A percentile compares a stretch with the other conserved stretches of the same genome.
These are phyloP conservation scores for Galago senegalensis DNA, from an alignment of 2,797 vertebrate genomes.

Conservation along the genomic window DNA sequence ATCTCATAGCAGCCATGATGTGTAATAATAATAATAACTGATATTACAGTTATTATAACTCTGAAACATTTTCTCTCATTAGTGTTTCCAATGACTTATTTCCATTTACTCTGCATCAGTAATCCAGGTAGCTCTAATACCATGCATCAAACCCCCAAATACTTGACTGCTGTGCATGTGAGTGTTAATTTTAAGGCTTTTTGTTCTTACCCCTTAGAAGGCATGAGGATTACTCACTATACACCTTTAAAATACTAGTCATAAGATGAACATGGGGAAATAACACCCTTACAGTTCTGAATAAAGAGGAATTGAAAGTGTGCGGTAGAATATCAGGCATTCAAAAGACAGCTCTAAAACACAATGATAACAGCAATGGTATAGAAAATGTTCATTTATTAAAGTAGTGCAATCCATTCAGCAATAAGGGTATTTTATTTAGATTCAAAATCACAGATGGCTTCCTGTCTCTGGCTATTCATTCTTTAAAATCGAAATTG, in stretches of 20 bases:
- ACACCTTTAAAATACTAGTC: background rate
- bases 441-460: background rate
- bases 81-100: background rate
- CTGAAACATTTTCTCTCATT: background rate
- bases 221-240: background rate
- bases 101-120: background rate
- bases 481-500: conserved; percentile 55
- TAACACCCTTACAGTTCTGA: background rate
- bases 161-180: background rate
- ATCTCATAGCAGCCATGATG: background rate
- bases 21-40: background rate
- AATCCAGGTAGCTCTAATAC: background rate
- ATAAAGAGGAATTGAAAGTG: background rate
- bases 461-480: background rate
- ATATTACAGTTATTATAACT: background rate
- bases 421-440: background rate
- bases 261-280: background rate
- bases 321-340: background rate
- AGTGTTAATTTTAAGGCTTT: background rate
- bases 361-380: background rate
- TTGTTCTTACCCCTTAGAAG: conserved; percentile 9
- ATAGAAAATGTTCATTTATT: background rate
- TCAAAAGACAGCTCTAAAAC: conserved; percentile 42
- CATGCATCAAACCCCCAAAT: background rate
- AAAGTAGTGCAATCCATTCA: background rate